Evolutionary conservation across 2,888 invertebrate genomes (phyloP).

Genomic region (Mycogona germanica): DNA sequence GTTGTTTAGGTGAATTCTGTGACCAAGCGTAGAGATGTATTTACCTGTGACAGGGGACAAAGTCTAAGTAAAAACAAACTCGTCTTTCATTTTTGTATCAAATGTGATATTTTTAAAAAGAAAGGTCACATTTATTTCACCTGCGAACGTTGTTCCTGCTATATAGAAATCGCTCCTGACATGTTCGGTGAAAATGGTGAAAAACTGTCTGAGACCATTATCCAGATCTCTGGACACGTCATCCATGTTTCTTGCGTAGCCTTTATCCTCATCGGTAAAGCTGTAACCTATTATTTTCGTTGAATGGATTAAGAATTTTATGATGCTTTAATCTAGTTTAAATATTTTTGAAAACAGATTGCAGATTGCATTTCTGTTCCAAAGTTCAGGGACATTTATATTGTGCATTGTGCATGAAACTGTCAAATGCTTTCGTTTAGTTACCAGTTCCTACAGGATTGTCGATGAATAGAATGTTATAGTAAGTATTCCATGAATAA

Average conservation of each 20-base stretch:
- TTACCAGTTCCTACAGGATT: conserved; percentile 73
- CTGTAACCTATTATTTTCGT: conserved; percentile 76
- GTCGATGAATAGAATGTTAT: conserved; percentile 76
- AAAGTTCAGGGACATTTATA: no score
- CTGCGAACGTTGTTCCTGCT: conserved; percentile 55
- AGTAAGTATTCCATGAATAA: conserved; percentile 65
- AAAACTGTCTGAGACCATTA: conserved; percentile 64
- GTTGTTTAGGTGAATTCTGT: conserved; percentile 49
- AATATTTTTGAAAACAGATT: no score
- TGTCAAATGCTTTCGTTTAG: no score
- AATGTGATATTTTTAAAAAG: not conserved
- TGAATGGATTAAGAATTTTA: no score
- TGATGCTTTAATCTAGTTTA: no score
- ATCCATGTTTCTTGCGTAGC: conserved; percentile 65
- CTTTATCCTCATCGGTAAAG: conserved; percentile 60
- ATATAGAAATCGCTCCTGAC: conserved; percentile 66
- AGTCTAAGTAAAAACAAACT: not conserved
- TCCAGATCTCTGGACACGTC: conserved; percentile 70
- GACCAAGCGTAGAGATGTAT: conserved; percentile 30
- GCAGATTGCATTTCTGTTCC: no score
- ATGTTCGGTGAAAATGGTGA: conserved; percentile 63
- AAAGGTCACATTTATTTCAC: not conserved
- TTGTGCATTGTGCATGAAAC: no score
- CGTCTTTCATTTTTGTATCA: not conserved
- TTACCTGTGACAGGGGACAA: not conserved